Base-by-base conservation (phyloP, 2,113 vertebrate species). In the Mus spicilegus region DNA sequence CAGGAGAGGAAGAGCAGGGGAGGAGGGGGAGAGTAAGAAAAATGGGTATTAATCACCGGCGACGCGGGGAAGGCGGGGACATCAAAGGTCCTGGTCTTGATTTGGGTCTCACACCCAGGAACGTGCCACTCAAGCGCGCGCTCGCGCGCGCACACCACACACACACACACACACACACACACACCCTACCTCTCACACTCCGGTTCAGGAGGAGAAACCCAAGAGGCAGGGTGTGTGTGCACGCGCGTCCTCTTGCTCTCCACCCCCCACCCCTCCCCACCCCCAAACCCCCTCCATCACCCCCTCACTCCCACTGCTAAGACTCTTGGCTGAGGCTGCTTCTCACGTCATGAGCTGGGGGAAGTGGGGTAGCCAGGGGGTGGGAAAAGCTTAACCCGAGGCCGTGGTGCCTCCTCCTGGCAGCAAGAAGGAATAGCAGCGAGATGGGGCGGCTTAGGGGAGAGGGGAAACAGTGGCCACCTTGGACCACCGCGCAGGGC, bases 331-430 rank as follows among this genome's bases (percentile, higher is more conserved):
- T 61, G 92, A 97, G 97, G 97, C 96, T 95, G 96, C 95, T 94
- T 97, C 96, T 91, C 96, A 96, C 95, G 96, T 98, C 97, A 97
- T 90, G 95, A 82, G 96, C 95, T 78, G 63, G 63, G 94, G 95
- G 65, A 69, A 90, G 93, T 86, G 93, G 97, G 97, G 95, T 97
- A 87, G 46, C 49, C 89, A 91, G n/a, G 91, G 90, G 96, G 86
- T 88, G 93, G 58, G 63, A n/a, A 75, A 88, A 87, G 77, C 69
- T 97, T 97, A 95, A 94, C 90, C 89, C 97, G 75, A 94, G 95
- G 63, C 96, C 92, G 95, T 51, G 92, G 88, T 93, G 94, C 91
- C 97, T 97, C 97, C 97, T 98, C 69, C 97, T 65, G 97, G 96
- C 84, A 70, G 2, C 73, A 67, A 7, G 0, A 28, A 51, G 80